Base-by-base conservation (phyloP, 2,113 vertebrate species). In the Stigmatopora nigra region DNA sequence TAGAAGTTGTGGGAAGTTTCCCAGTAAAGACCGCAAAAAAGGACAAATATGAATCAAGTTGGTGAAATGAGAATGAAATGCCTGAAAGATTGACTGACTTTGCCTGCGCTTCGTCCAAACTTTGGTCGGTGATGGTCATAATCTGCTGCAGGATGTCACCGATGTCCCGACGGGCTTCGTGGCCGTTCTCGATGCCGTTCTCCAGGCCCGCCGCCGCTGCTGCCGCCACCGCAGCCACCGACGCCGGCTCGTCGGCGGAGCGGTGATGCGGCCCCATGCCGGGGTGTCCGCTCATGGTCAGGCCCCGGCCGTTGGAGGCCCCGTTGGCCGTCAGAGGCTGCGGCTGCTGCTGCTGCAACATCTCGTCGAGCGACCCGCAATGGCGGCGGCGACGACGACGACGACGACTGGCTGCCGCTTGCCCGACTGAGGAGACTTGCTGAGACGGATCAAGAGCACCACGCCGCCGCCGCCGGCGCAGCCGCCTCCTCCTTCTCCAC, bases 51-150 rank as follows among this genome's bases (percentile, higher is more conserved):
- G 2, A 25, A 56, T 56, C 14, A 56, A 56, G 53, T 56, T 44
- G 5, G 8, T 7, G 8, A 8, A 58, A 62, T 61, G 19, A 14
- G 11, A 45, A 57, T 19, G 17, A 14, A 63, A 46, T 19, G 10
- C 11, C 14, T 3, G 41, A 73, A 79, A 62, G 22, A 17, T 12
- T 51, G 53, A 82, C 88, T 92, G 81, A 98, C 96, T 96, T 98
- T 86, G 94, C 95, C 85, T 99, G 96, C 61, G 95, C 96, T 85
- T 99, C 96, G 81, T 99, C 96, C 91, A 99, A 88, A 92, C 95
- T 99, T 93, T 99, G 95, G 89, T 99, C 95, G 62, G 96, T 99
- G 87, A 98, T 99, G 85, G 96, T 98, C 96, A 99, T 99, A 55
- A 99, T 99, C 74, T 99, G 96, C 87, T 98, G 96, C 81, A 98